Conservation (phyloP, 2,797 vertebrate genomes). For the Enteromius fasciolatus region DNA sequence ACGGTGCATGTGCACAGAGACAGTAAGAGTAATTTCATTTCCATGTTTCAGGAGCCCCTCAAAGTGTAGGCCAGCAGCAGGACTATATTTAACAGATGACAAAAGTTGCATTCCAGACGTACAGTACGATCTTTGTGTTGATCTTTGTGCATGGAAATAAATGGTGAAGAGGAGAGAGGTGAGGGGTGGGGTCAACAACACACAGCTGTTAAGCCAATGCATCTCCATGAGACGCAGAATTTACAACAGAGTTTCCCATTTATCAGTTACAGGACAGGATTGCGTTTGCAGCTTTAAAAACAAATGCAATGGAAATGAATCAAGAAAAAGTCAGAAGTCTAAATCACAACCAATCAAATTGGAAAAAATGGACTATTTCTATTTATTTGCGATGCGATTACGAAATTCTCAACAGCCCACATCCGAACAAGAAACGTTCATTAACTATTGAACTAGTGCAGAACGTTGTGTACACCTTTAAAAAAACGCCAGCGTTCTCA, state of each 20-base stretch:
- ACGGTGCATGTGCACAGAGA: conserved; percentile 47
- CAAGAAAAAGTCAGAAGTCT: conserved; percentile 16
- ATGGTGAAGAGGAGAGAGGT: conserved; percentile 66
- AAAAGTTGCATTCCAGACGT: conserved; percentile 84
- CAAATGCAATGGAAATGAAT: conserved; percentile 38
- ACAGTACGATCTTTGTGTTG: conserved; percentile 82
- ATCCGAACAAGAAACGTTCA: conserved; percentile 17
- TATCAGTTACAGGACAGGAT: conserved; percentile 66
- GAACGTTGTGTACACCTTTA: conserved; percentile 11
- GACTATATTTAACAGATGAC: conserved; percentile 83
- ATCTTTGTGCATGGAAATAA: conserved; percentile 77
- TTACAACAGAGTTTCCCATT: conserved; percentile 56
- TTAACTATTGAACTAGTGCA: conserved; percentile 32
- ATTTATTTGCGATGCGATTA: not conserved
- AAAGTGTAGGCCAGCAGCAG: conserved; percentile 68
- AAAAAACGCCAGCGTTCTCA: conserved; percentile 23
- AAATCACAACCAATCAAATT: not conserved
- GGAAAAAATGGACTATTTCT: not conserved
- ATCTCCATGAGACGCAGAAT: conserved; percentile 51
- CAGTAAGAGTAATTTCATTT: conserved; percentile 73
- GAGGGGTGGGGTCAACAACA: conserved; percentile 66
- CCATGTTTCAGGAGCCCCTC: conserved; percentile 75
- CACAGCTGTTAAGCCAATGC: conserved; percentile 83
- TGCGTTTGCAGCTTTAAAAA: conserved; percentile 64
- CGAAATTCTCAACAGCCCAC: conserved; percentile 3